Conservation (phyloP, 2,888 invertebrate species). For the Xestia sexstrigata region DNA sequence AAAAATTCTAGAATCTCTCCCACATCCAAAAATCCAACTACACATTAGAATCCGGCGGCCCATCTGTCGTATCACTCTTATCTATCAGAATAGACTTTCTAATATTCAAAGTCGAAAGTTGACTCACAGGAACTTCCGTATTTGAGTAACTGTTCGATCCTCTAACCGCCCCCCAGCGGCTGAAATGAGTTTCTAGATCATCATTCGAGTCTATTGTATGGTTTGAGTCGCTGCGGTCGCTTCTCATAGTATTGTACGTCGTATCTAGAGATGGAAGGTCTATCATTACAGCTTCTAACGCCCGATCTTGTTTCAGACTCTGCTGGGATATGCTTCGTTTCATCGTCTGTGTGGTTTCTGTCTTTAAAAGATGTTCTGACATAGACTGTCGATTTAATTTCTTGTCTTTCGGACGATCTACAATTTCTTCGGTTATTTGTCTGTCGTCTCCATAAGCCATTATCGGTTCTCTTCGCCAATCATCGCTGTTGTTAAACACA, state of each 20-base stretch:
- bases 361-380: constrained; percentile 79
- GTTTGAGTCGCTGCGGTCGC: constrained; percentile 71
- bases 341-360: constrained; percentile 66
- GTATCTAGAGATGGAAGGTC: constrained; percentile 81
- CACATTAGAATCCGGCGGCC: constrained; percentile 77
- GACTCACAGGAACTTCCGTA: constrained; percentile 81
- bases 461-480: constrained; percentile 79
- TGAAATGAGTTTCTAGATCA: constrained; percentile 76
- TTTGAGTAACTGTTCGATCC: constrained; percentile 89
- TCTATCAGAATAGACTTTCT: constrained; percentile 73
- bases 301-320: constrained; percentile 84
- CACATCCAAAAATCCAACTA: constrained; percentile 61
- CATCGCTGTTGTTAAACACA: constrained; percentile 80
- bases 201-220: constrained; percentile 70
- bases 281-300: constrained; percentile 85
- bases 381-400: constrained; percentile 81
- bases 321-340: constrained; percentile 84
- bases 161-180: constrained; percentile 88
- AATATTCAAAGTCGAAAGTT: constrained; percentile 84
- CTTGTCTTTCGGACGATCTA: constrained; percentile 65
- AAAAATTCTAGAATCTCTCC: constrained; percentile 5
- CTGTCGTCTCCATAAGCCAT: constrained; percentile 82
- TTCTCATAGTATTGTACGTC: constrained; percentile 77
- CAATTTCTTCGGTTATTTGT: constrained; percentile 72
- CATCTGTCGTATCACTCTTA: constrained; percentile 73